Percentiles rank a stretch among this genome's conserved stretches.
Evolutionary conservation across 2,888 invertebrate genomes (phyloP).

Genomic region (Crioceris asparagi): DNA sequence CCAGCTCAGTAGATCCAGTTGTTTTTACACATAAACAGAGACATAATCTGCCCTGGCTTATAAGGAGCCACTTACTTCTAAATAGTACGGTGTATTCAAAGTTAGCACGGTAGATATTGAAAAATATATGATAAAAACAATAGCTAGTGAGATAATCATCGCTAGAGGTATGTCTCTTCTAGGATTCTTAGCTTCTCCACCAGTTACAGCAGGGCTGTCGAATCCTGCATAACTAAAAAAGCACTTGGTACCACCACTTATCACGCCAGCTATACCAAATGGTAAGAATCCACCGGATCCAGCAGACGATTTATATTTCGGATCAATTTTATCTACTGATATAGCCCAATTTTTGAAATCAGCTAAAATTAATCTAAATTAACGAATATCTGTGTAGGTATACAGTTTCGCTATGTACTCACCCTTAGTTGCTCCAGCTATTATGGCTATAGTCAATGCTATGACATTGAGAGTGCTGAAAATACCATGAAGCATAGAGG

Average conservation of each 20-base stretch:
- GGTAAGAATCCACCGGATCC: constrained; percentile 77
- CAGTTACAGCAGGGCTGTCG: constrained; percentile 76
- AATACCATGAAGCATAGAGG: too few species aligned
- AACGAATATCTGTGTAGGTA: too few species aligned
- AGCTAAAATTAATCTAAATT: constrained; percentile 47
- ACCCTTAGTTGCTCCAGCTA: too few species aligned
- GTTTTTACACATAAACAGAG: too few species aligned
- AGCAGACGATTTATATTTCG: constrained; percentile 19
- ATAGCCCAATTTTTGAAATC: constrained; percentile 71
- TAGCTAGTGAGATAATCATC: constrained; percentile 68
- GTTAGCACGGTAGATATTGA: constrained; percentile 82
- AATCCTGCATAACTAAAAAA: constrained; percentile 93
- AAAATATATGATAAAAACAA: constrained; percentile 82
- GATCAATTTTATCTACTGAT: constrained; percentile 44
- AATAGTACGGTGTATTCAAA: constrained; percentile 73
- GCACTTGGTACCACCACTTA: constrained; percentile 71
- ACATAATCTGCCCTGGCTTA: too few species aligned
- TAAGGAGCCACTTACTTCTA: constrained; percentile 43
- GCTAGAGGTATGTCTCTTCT: constrained; percentile 81
- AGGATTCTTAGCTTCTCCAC: constrained; percentile 84
- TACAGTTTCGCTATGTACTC: too few species aligned
- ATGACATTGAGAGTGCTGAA: too few species aligned
- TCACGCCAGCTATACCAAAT: constrained; percentile 69
- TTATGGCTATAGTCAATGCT: too few species aligned
- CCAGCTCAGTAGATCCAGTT: too few species aligned